Conservation (phyloP, 2,113 vertebrate species). For the Acanthisitta chloris region DNA sequence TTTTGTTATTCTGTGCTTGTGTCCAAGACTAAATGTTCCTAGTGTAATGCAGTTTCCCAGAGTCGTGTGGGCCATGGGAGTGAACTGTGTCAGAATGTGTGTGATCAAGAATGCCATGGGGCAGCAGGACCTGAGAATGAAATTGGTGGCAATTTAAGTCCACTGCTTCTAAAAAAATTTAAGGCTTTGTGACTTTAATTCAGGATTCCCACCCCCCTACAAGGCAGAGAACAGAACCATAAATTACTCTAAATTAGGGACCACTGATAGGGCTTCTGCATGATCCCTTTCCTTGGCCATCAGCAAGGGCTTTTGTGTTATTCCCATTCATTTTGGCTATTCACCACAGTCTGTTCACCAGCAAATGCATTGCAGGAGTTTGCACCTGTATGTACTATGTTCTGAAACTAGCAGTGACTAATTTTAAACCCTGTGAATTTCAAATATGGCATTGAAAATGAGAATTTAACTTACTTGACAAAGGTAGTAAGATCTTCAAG, state of each 20-base stretch:
- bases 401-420: background rate
- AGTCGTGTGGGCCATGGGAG: background rate
- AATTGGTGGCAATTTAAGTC: background rate
- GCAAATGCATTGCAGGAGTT: background rate
- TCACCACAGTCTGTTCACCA: background rate
- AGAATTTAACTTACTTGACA: background rate
- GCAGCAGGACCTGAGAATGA: background rate
- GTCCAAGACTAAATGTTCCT: background rate
- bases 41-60: conserved; percentile 7
- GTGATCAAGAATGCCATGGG: background rate
- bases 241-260: background rate
- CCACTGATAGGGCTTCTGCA: background rate
- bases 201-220: background rate
- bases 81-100: background rate
- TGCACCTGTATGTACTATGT: background rate
- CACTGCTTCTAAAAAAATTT: background rate
- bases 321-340: rapidly evolving
- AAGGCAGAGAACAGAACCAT: background rate
- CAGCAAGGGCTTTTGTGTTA: background rate
- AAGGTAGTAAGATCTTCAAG: background rate
- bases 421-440: background rate
- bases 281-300: background rate
- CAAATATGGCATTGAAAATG: background rate
- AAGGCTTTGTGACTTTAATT: background rate
- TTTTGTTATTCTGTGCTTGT: background rate